A percentile compares a stretch with the other conserved stretches of the same genome.
phyloP scores from a whole-genome alignment of 2,888 invertebrate genomes.

The Polydrusus tereticollis region DNA sequence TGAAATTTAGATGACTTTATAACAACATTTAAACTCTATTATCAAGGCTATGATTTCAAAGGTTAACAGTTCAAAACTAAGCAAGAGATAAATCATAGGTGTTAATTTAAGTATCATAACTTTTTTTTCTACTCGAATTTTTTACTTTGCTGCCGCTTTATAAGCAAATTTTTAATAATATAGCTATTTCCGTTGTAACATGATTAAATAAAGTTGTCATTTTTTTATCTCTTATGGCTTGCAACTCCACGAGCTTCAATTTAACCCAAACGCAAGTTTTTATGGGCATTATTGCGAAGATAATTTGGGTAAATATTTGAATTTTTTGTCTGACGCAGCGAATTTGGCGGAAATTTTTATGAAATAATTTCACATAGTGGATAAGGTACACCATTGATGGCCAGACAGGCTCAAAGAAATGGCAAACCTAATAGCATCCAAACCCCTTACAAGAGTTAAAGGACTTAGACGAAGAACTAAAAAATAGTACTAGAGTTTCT shows the following conservation, averaged over 20 bases:
- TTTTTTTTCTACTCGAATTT: no score
- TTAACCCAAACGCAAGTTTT: constrained; percentile 4
- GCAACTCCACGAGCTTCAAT: background rate
- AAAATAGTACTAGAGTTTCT: no score
- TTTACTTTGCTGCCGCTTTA: background rate
- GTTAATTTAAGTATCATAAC: no score
- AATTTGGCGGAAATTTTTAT: background rate
- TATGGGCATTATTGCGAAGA: background rate
- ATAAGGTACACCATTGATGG: no score
- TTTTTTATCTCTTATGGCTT: background rate
- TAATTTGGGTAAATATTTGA: constrained; percentile 11
- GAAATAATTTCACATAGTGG: no score
- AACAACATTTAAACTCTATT: background rate
- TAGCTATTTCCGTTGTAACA: background rate
- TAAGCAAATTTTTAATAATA: background rate
- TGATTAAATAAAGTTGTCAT: constrained; percentile 7
- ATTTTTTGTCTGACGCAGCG: background rate
- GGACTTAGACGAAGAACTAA: no score
- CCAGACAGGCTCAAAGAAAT: background rate
- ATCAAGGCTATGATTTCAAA: no score
- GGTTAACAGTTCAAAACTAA: no score
- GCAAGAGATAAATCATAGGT: no score
- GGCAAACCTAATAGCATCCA: no score
- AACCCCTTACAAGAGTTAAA: no score
- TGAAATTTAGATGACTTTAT: background rate